Evolutionary conservation across 2,888 invertebrate species (phyloP).

Genomic region (Mythimna impura): DNA sequence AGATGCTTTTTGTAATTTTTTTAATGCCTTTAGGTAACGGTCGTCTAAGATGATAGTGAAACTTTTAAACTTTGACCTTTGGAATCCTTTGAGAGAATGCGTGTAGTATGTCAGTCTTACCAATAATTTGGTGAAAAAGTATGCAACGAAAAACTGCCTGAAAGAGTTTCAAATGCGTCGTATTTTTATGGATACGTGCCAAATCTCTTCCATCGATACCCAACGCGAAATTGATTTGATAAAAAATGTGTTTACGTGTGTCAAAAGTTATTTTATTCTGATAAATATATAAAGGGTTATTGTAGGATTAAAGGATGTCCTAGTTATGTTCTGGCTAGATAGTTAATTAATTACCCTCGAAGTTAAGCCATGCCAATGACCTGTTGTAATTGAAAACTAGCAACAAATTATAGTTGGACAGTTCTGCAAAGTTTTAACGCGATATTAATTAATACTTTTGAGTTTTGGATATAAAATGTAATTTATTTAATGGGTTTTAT

Average conservation of each 20-base stretch:
- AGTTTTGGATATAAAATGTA: slow-evolving; percentile 7
- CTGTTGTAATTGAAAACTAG: neutral
- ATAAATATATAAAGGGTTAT: slow-evolving; percentile 19
- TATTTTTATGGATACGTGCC: slow-evolving; percentile 58
- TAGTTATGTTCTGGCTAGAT: neutral
- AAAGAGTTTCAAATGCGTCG: slow-evolving; percentile 28
- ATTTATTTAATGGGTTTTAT: neutral
- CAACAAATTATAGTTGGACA: slow-evolving; percentile 21
- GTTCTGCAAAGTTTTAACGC: slow-evolving; percentile 20
- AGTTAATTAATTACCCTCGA: slow-evolving; percentile 25
- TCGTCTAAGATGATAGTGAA: neutral
- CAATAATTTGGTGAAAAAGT: slow-evolving; percentile 7
- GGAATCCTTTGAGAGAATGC: neutral
- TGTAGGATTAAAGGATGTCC: neutral
- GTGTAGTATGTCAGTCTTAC: neutral
- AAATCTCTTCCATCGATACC: slow-evolving; percentile 39
- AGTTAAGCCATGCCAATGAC: slow-evolving; percentile 2
- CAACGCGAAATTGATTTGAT: slow-evolving; percentile 51
- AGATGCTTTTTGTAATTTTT: neutral
- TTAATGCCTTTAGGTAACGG: neutral
- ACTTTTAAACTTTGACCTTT: too few species aligned
- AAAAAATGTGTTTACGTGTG: slow-evolving; percentile 56
- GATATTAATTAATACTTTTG: slow-evolving; percentile 25
- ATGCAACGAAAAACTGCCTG: slow-evolving; percentile 18
- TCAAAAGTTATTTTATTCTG: slow-evolving; percentile 30